Evolutionary conservation across 2,888 invertebrate species (phyloP), one percentile per base, ranked within the genome.

Genomic region (Athalia rosae): DNA sequence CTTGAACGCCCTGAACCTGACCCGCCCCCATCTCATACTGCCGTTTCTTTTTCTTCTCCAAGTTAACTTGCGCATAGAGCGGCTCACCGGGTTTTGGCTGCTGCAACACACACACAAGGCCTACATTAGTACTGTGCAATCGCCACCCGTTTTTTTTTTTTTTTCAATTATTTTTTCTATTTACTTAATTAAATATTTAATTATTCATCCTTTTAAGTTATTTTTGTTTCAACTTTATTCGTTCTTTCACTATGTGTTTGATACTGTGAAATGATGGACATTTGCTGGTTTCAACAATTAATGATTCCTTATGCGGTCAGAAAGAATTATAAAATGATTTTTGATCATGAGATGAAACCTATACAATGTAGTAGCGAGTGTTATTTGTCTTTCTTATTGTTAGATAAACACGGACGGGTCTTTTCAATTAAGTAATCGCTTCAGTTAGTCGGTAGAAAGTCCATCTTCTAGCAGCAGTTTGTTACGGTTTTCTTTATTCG

Each of bases 41-140:
- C 81, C 92, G 90, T 85, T 92, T 92, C 87, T 92, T 92, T 89
- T 93, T 93, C 89, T 92, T 92, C 86, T 93, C 93, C 85, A 93
- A 90, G 88, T 93, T 93, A 83, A 93, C 93, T 91, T 93, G 93
- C 86, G 93, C 93, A 89, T 93, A 93, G 79, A 93, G 90, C 81
- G 93, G 93, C 89, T 93, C 93, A 82, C 92, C 92, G 81, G 92
- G 91, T 88, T 91, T 91, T 82, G 91, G 91, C 89, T 92, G 89
- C 88, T 90, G 88, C 87, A 89, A 89, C 88, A 89, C 86, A 87
- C 80, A 81, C 85, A 88, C 86, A 85, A 87, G 28, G 87, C 83
- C 88, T 87, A 88, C 86, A 85, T 85, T 85, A 85, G 84, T 85
- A 77, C 62, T 77, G 45, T 77, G 77, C 77, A 69, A 77, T 73